Conservation (phyloP, 2,113 vertebrate species). For the Tenebrosternarchus preto region DNA sequence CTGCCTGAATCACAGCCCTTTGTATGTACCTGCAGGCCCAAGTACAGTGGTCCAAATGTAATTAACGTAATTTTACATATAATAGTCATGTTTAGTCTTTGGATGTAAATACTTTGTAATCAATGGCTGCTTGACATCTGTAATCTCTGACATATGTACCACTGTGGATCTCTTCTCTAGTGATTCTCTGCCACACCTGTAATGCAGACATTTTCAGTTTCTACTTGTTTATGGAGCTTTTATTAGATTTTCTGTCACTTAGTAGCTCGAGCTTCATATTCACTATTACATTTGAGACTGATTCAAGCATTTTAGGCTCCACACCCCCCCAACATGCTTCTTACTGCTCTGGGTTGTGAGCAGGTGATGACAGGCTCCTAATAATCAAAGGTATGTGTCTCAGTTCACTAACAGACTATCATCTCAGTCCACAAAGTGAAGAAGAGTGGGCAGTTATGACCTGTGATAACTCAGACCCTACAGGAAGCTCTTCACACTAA, state of each 20-base stretch:
- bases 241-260: not conserved
- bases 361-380: slow-evolving; percentile 19
- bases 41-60: too few species aligned
- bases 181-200: not conserved
- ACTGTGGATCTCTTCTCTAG: not conserved
- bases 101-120: too few species aligned
- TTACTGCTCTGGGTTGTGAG: slow-evolving; percentile 17
- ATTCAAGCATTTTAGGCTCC: not conserved
- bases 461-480: not conserved
- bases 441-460: not conserved
- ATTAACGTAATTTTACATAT: too few species aligned
- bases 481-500: not conserved
- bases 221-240: not conserved
- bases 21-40: too few species aligned
- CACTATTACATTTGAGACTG: not conserved
- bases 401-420: slow-evolving; percentile 5
- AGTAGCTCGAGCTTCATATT: not conserved
- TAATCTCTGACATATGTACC: too few species aligned
- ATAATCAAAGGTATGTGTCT: slow-evolving; percentile 26
- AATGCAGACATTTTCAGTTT: too few species aligned
- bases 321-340: not conserved
- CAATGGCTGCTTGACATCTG: too few species aligned
- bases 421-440: not conserved
- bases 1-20: too few species aligned
- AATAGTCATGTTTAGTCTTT: too few species aligned